phyloP scores from a whole-genome alignment of 2,113 vertebrate species.

The Electrona antarctica region DNA sequence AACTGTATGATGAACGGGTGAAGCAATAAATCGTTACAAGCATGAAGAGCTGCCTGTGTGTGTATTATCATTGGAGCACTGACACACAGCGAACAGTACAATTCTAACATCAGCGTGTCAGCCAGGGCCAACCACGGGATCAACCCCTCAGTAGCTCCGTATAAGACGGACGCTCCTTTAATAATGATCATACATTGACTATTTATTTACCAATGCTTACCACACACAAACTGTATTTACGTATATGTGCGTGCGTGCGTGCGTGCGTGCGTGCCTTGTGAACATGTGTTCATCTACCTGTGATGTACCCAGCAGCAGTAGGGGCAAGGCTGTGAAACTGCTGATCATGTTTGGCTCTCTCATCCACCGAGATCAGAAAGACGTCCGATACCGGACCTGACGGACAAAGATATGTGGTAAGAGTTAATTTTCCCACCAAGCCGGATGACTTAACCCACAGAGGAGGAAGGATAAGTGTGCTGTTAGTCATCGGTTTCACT shows the following conservation, averaged over 20 bases:
- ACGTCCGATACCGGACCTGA: conserved; percentile 88
- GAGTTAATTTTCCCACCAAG: neutral
- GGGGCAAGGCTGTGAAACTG: conserved; percentile 97
- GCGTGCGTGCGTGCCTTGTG: accelerated
- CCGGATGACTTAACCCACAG: conserved; percentile 5
- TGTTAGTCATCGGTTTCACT: conserved; percentile 56
- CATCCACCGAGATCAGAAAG: conserved; percentile 95
- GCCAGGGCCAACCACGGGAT: too few species aligned
- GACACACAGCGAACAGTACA: too few species aligned
- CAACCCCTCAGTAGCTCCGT: too few species aligned
- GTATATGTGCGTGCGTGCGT: neutral
- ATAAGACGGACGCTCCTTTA: too few species aligned
- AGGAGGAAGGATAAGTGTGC: conserved; percentile 32
- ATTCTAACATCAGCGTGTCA: too few species aligned
- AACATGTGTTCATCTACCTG: conserved; percentile 77
- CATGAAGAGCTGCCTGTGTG: too few species aligned
- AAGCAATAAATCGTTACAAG: too few species aligned
- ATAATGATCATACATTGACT: too few species aligned
- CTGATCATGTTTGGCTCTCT: conserved; percentile 97
- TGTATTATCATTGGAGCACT: too few species aligned
- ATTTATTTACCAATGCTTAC: too few species aligned
- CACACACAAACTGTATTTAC: neutral
- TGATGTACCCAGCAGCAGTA: conserved; percentile 90
- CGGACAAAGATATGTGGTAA: conserved; percentile 6
- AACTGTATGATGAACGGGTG: too few species aligned